A percentile compares a stretch with the other conserved stretches of the same genome.
Conservation (phyloP, 2,113 vertebrate genomes). For the Nibea albiflora region DNA sequence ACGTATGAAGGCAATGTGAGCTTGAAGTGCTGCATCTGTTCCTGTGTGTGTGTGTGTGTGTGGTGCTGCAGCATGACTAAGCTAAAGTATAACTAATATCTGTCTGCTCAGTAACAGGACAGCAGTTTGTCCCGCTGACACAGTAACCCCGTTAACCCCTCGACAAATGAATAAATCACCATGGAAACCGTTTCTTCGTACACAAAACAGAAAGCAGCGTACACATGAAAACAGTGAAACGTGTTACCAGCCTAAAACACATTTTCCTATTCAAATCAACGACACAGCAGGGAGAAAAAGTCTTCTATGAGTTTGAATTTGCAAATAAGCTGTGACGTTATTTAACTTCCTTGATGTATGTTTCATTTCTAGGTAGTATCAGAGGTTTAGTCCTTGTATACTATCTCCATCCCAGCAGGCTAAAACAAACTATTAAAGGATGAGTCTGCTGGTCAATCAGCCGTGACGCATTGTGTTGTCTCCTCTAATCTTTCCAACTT, state of each 20-base stretch:
- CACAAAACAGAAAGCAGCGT: not conserved
- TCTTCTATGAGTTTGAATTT: not conserved
- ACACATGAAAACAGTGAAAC: not conserved
- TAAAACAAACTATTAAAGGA: not conserved
- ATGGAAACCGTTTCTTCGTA: conserved; percentile 5
- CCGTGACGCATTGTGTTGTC: not conserved
- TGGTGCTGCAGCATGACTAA: not conserved
- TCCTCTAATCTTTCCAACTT: not conserved
- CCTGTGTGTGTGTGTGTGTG: not conserved
- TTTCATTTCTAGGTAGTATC: not conserved
- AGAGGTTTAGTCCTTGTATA: not conserved
- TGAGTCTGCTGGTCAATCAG: conserved; percentile 9
- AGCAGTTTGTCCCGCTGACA: conserved; percentile 19
- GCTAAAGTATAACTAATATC: not conserved
- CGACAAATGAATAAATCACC: not conserved
- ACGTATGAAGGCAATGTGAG: too few species aligned
- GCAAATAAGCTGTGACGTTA: not conserved
- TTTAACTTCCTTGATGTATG: not conserved
- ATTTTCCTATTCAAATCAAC: conserved; percentile 30
- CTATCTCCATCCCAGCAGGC: not conserved
- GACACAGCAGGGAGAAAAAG: not conserved
- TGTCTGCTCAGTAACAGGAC: not conserved
- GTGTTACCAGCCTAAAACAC: not conserved
- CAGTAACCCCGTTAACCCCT: not conserved
- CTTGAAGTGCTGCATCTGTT: not conserved